These are phyloP conservation scores for Arbacia lixula DNA, from an alignment of 53 echinoderm and acorn worm genomes.

Conservation along the genomic window DNA sequence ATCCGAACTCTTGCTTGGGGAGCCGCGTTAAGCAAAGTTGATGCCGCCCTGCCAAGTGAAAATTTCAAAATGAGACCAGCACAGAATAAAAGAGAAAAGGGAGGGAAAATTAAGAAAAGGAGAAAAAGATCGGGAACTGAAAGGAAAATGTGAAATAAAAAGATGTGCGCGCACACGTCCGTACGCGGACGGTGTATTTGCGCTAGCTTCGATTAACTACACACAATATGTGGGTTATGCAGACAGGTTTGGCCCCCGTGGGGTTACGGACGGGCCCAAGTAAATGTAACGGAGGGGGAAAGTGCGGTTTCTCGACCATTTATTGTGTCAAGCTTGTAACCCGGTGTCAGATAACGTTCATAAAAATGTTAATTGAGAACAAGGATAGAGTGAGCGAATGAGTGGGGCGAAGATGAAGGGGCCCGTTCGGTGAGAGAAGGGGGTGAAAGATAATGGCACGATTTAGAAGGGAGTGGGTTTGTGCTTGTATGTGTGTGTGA, in stretches of 20 bases:
- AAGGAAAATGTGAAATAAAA: conserved; percentile 7
- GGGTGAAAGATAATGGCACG: too few relatives aligned
- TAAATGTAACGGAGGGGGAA: conserved; percentile 44
- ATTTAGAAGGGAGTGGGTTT: too few relatives aligned
- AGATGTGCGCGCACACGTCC: conserved; percentile 54
- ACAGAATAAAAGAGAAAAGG: background rate
- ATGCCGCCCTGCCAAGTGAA: conserved; percentile 20
- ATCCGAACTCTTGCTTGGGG: background rate
- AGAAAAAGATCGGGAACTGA: conserved; percentile 9
- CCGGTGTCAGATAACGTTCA: conserved; percentile 51
- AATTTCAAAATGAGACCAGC: conserved; percentile 3
- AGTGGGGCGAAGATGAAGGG: too few relatives aligned
- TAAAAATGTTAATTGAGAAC: conserved; percentile 48
- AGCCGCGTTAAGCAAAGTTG: background rate
- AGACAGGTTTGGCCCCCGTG: conserved; percentile 28
- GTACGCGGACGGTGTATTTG: conserved; percentile 37
- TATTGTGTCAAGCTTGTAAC: conserved; percentile 58
- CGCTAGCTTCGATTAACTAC: conserved; percentile 40
- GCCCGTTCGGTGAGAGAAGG: too few relatives aligned
- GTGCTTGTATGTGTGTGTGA: too few relatives aligned
- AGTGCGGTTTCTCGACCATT: conserved; percentile 57
- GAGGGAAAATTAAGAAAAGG: background rate
- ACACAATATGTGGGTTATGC: conserved; percentile 42
- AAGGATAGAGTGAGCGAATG: background rate
- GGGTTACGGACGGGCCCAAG: conserved; percentile 11